Conservation (phyloP, 1,140 invertebrate genomes). For the Hyphantria cunea region DNA sequence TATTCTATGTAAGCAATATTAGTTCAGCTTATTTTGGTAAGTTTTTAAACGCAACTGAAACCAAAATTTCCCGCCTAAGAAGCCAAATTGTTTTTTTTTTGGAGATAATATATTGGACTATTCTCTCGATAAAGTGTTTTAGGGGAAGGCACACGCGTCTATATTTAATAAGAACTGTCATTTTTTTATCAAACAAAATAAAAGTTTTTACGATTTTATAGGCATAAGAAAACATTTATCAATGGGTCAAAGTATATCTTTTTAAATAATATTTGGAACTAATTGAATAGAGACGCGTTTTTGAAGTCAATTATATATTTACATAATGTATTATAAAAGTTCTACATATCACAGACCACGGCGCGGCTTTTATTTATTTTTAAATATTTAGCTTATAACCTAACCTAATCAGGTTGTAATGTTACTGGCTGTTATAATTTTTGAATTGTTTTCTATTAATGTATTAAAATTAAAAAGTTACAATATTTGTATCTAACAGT, state of each 20-base stretch:
- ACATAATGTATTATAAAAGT: slow-evolving; percentile 23
- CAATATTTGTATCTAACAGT: no score
- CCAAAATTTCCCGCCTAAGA: slow-evolving; percentile 38
- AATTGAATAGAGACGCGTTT: slow-evolving; percentile 3
- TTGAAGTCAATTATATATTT: slow-evolving; percentile 8
- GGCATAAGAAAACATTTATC: no score
- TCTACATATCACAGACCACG: slow-evolving; percentile 47
- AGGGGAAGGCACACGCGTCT: no score
- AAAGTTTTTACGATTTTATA: no score
- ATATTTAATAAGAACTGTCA: no score
- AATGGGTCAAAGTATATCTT: no score
- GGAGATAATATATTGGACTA: no score
- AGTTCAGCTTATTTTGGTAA: slow-evolving; percentile 39
- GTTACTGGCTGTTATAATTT: slow-evolving; percentile 15
- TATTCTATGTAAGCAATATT: slow-evolving; percentile 40
- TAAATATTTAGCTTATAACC: slow-evolving; percentile 22
- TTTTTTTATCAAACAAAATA: no score
- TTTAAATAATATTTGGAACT: no score
- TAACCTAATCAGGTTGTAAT: slow-evolving; percentile 31
- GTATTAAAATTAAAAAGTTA: no score
- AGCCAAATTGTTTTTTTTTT: slow-evolving; percentile 44
- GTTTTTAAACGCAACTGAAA: slow-evolving; percentile 30
- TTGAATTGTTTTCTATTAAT: no score
- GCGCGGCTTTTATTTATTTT: slow-evolving; percentile 33
- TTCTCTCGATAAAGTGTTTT: no score